Percentiles rank a stretch among this genome's conserved stretches.
Evolutionary conservation across 2,113 vertebrate species (phyloP).

Genomic region (Mastomys coucha): DNA sequence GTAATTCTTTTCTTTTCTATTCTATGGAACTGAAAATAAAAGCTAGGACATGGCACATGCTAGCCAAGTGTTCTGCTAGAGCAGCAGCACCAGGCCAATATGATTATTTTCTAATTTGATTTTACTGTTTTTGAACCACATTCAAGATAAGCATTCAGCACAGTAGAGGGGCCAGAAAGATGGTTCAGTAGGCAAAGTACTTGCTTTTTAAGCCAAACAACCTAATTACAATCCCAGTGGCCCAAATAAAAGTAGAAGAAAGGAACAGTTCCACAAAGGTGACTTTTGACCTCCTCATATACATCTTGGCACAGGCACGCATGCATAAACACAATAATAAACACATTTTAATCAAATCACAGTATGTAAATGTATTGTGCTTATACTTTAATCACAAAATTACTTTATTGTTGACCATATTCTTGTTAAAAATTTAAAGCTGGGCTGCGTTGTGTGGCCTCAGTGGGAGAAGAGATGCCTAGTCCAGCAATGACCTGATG

Average conservation of each 20-base stretch:
- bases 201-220: neutral
- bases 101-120: neutral
- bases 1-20: neutral
- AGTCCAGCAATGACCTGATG: too few species aligned
- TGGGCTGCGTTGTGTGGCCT: too few species aligned
- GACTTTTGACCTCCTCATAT: neutral
- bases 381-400: neutral
- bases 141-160: slow-evolving; percentile 12
- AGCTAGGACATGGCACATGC: neutral
- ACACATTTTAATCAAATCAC: neutral
- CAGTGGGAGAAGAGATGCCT: too few species aligned
- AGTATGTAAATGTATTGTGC: neutral
- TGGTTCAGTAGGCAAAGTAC: neutral
- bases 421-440: neutral
- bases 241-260: neutral
- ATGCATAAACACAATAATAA: neutral
- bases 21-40: neutral
- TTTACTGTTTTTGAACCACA: neutral
- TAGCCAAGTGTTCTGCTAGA: neutral
- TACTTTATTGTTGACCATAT: neutral
- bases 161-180: neutral
- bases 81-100: neutral
- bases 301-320: neutral
- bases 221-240: neutral
- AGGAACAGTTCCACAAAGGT: neutral